Evolutionary conservation across 2,888 invertebrate genomes (phyloP), one percentile per base, ranked within the genome.

Genomic region (Mesorhabditis sp.): DNA sequence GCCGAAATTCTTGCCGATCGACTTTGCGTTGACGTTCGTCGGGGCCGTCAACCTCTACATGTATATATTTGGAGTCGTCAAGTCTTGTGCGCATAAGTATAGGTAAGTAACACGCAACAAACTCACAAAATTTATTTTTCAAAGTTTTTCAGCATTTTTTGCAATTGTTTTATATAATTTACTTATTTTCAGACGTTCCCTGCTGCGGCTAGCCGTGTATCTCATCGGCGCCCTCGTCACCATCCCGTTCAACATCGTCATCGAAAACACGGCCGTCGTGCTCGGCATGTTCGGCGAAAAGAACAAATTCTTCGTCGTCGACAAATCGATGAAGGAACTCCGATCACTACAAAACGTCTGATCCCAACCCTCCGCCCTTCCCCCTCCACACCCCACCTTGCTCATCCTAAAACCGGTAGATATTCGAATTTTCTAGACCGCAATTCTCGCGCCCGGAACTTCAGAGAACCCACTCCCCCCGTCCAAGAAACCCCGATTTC

Each of bases 31-130:
- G 87, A 92, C 93, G 70, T 95, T 94, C 86, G 92, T 93, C 82
- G 95, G 92, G 75, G 94, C 93, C 73, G 92, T 95, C 71, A 95
- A 93, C 87, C 92, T 95, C 85, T 96, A 96, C 87, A 95, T 96
- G 95, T 96, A 95, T 87, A 91, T 95, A 74, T 96, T 95, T 87
- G 96, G 96, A 75, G 95, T 95, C n/a, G 90, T 95, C 68, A 95
- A 95, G 87, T 95, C 95, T 69, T 95, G 96, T 86, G 93, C 93
- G n/a, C 81, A 82, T 68, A 82, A 83, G 67, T 86, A 85, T 72
- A 79, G 86, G 83, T 84, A 43, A 63, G 73, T 68, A 50, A 50
- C 7, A 50, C 6, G 7, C 6, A 41, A 15, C n/a, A n/a, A n/a
- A n/a, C n/a, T n/a, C n/a, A n/a, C n/a, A n/a, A n/a, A n/a, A n/a